Conservation (phyloP, 1,140 invertebrate genomes). For the Ladona fulva region DNA sequence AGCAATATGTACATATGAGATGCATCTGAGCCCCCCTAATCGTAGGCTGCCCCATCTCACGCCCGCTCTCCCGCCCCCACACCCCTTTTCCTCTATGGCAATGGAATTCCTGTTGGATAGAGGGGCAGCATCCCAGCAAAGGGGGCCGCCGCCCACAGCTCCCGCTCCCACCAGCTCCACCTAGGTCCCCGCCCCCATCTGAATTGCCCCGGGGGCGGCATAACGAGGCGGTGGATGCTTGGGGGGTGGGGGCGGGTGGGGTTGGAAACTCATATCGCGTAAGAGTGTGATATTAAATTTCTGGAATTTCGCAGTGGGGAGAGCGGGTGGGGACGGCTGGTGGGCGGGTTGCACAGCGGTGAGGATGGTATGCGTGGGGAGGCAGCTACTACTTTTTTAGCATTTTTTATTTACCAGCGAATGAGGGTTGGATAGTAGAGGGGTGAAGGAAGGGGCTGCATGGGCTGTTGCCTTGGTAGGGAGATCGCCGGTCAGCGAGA, state of each 20-base stretch:
- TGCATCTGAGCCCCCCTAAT: no score
- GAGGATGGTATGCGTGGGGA: neutral
- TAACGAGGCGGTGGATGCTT: neutral
- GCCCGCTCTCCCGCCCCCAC: neutral
- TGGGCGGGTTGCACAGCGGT: no score
- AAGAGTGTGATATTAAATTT: slow-evolving; percentile 10
- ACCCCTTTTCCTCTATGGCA: neutral
- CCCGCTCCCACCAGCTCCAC: neutral
- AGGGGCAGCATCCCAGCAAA: neutral
- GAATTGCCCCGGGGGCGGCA: neutral
- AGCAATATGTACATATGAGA: no score
- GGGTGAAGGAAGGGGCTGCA: neutral
- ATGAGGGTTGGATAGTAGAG: neutral
- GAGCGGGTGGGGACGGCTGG: neutral
- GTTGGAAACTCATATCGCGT: slow-evolving; percentile 4
- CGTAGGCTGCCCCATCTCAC: neutral
- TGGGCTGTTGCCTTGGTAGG: neutral
- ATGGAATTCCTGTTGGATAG: neutral
- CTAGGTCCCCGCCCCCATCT: neutral
- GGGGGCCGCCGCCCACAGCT: neutral
- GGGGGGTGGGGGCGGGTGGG: neutral
- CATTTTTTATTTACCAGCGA: neutral
- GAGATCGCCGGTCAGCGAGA: neutral
- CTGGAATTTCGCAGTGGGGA: neutral
- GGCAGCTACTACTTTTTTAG: neutral